These are phyloP conservation scores for Agonopterix arenella DNA, from an alignment of 2,888 invertebrate species.

Conservation along the genomic window DNA sequence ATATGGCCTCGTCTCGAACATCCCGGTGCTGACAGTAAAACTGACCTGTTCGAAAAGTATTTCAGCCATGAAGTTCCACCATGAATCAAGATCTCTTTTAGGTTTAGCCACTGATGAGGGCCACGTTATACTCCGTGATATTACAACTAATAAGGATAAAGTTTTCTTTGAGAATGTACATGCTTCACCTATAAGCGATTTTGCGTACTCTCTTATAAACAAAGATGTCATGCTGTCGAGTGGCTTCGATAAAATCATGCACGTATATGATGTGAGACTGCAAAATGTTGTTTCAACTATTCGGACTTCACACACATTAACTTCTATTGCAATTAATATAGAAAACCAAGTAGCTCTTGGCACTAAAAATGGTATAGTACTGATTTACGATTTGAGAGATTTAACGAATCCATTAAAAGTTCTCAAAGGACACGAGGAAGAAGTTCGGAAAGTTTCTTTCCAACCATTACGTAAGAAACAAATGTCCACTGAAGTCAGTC, in stretches of 20 bases:
- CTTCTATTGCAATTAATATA: conserved; percentile 55
- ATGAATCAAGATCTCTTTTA: conserved; percentile 57
- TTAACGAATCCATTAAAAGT: conserved; percentile 59
- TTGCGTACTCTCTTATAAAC: conserved; percentile 73
- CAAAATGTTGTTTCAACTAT: conserved; percentile 64
- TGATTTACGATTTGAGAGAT: conserved; percentile 75
- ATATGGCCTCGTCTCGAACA: conserved; percentile 68
- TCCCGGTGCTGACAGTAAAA: conserved; percentile 60
- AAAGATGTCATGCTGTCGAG: conserved; percentile 73
- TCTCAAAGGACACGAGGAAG: conserved; percentile 67
- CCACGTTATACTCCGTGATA: conserved; percentile 59
- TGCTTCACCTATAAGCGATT: conserved; percentile 75
- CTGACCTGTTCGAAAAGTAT: conserved; percentile 58
- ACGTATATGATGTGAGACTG: conserved; percentile 73
- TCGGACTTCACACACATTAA: conserved; percentile 52
- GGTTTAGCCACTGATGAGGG: conserved; percentile 73
- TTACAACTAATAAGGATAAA: conserved; percentile 65
- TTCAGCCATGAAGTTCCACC: conserved; percentile 68
- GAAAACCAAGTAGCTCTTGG: conserved; percentile 73
- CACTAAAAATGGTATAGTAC: conserved; percentile 70
- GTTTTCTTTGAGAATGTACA: conserved; percentile 69
- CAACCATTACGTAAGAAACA: conserved; percentile 54
- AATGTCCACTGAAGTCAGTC: conserved; percentile 52
- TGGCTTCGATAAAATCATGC: conserved; percentile 75
- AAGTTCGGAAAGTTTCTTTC: conserved; percentile 64